Evolutionary conservation across 2,888 invertebrate species (phyloP), one percentile per base, ranked within the genome.

Genomic region (Odontomyia ornata): DNA sequence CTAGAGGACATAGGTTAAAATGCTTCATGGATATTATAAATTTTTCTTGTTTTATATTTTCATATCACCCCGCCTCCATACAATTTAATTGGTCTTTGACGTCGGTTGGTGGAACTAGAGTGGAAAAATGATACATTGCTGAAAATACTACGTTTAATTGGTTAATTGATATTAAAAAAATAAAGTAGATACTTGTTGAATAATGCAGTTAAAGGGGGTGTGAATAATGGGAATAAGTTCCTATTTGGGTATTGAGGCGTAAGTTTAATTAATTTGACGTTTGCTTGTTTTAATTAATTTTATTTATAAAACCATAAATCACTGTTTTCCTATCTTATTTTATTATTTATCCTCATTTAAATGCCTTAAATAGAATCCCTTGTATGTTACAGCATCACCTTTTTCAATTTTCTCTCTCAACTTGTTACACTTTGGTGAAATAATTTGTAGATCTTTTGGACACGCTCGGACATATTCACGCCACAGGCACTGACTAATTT

Each of bases 401-500:
- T 80, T 80, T 9, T 76, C 75, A 46, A 81, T 76, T 56, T 80
- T 80, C n/a, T 81, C 81, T 1, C 82, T 78, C 9, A 82, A 80
- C 75, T 81, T 82, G 28, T 80, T 81, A 23, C 83, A 83, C 27
- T 80, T 80, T 0, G 76, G 75, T n/a, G 78, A 79, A 27, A 81
- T 77, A 2, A 81, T 64, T 69, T 81, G 82, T 36, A 80, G 75
- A 0, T 83, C 82, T 23, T 79, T 80, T 15, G 83, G 83, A 25
- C 83, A 83, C 1, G 81, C 80, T 15, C 78, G 79, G 1, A 80
- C 77, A 30, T 80, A 81, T 78, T 82, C 80, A 67, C 78, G 79
- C 81, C 81, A 82, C 15, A 82, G 65, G 46, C 83, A 83, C 27
- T 81, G 80, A 13, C 80, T 80, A 15, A 83, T 79, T 28, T 81